Conservation (phyloP, 2,888 invertebrate genomes). For the Ariolimax columbianus region DNA sequence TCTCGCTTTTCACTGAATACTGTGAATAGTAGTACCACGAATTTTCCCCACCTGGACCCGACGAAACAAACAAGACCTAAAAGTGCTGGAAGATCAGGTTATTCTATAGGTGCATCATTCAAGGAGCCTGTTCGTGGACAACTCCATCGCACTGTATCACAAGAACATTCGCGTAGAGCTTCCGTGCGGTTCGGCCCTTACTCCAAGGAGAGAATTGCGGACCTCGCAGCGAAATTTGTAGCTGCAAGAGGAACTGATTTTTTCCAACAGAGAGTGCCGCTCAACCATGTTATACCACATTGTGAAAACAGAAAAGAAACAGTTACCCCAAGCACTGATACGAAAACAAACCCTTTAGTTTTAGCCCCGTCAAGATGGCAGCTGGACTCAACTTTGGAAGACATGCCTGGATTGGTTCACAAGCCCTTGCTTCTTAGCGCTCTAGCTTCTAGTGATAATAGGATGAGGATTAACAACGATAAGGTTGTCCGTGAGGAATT, state of each 20-base stretch:
- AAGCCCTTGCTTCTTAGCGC: background rate
- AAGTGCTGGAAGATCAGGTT: background rate
- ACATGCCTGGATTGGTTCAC: background rate
- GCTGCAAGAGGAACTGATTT: conserved; percentile 31
- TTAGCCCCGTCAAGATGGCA: background rate
- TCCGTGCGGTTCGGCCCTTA: conserved; percentile 42
- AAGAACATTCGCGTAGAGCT: background rate
- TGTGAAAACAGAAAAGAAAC: background rate
- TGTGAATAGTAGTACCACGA: background rate
- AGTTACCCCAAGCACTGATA: too few relatives aligned
- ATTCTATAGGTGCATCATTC: background rate
- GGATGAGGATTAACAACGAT: background rate
- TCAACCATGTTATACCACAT: background rate
- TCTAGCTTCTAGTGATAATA: too few relatives aligned
- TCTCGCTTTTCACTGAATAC: background rate
- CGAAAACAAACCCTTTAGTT: too few relatives aligned
- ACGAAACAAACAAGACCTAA: background rate
- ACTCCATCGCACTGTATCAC: background rate
- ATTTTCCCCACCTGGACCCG: background rate
- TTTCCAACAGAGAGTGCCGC: background rate
- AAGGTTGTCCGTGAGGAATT: conserved; percentile 4
- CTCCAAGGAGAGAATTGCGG: conserved; percentile 39
- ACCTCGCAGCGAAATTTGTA: conserved; percentile 45
- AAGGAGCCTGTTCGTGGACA: background rate
- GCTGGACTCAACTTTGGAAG: background rate